Conservation (phyloP, 1,140 invertebrate genomes). For the Pomacea maculata region DNA sequence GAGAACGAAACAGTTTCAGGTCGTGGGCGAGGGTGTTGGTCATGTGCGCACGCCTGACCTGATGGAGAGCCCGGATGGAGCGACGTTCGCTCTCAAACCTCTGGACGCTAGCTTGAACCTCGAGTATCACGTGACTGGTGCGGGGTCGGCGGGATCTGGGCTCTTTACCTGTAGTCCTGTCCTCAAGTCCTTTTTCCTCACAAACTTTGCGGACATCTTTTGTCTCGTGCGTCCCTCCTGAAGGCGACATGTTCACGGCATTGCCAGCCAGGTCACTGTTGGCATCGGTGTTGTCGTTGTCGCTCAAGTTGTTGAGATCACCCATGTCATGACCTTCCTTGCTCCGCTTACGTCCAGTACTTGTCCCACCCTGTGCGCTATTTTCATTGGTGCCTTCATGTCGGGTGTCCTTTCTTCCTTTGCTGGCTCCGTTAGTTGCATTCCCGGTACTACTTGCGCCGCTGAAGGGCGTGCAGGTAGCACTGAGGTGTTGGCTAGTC, state of each 20-base stretch:
- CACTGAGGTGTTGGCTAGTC: too few relatives aligned
- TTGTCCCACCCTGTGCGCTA: too few relatives aligned
- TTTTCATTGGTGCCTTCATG: too few relatives aligned
- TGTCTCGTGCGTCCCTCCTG: too few relatives aligned
- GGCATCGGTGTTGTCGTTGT: neutral
- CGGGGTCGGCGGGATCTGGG: neutral
- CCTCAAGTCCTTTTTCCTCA: too few relatives aligned
- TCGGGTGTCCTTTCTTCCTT: too few relatives aligned
- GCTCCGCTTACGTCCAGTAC: neutral
- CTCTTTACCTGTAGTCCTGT: neutral
- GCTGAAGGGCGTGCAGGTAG: too few relatives aligned
- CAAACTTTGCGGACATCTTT: too few relatives aligned
- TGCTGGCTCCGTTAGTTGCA: too few relatives aligned
- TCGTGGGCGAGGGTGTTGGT: slow-evolving; percentile 50
- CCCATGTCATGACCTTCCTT: neutral
- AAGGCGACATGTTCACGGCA: too few relatives aligned
- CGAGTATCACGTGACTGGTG: slow-evolving; percentile 17
- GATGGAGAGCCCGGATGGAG: slow-evolving; percentile 43
- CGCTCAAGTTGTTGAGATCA: slow-evolving; percentile 10
- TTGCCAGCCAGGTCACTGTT: too few relatives aligned
- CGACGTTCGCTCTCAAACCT: slow-evolving; percentile 44
- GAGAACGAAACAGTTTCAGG: slow-evolving; percentile 42
- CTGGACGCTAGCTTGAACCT: slow-evolving; percentile 50
- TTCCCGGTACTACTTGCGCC: too few relatives aligned
- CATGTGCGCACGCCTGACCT: slow-evolving; percentile 48